phyloP scores from a whole-genome alignment of 2,113 vertebrate species.

The Gracilinanus agilis region DNA sequence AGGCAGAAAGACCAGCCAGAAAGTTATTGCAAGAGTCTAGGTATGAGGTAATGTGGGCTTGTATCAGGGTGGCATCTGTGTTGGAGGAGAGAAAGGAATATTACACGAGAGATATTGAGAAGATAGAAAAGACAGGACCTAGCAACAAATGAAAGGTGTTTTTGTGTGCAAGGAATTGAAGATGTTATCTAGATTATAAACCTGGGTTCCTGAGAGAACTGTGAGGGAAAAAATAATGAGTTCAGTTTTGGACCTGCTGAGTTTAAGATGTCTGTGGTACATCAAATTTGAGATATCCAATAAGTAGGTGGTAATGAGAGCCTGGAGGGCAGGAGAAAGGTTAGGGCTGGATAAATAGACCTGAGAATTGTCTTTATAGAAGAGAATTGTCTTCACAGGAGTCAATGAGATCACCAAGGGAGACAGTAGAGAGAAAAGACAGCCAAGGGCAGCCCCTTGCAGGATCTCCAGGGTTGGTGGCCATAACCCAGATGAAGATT shows the following conservation, averaged over 20 bases:
- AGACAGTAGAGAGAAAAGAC: neutral
- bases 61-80: neutral
- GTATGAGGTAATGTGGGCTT: neutral
- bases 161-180: neutral
- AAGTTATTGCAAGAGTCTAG: too few species aligned
- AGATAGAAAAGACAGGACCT: neutral
- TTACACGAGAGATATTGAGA: neutral
- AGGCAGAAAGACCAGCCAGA: too few species aligned
- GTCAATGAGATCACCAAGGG: neutral
- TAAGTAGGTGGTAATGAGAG: neutral
- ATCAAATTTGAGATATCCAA: neutral
- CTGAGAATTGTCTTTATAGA: neutral
- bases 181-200: neutral
- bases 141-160: neutral
- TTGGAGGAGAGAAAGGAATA: neutral
- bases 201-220: neutral
- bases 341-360: neutral
- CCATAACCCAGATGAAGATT: neutral
- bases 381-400: neutral
- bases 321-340: neutral
- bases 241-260: neutral
- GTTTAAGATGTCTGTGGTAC: neutral
- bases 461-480: neutral
- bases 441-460: neutral
- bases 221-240: neutral